A percentile compares a stretch with the other conserved stretches of the same genome.
phyloP scores from a whole-genome alignment of 2,888 invertebrate species.

The Calliopum simillimum region DNA sequence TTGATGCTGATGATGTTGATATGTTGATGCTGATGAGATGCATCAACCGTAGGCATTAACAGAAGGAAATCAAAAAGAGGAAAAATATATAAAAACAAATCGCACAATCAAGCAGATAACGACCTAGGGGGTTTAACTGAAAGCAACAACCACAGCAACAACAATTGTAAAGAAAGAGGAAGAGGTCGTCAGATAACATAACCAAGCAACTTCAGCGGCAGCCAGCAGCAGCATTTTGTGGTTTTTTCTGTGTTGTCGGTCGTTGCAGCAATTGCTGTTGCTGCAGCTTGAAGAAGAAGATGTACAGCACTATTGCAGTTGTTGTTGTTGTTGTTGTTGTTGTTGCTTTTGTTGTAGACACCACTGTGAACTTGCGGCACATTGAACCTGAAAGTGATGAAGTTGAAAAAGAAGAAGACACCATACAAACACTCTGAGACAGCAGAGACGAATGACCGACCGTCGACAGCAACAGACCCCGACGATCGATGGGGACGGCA shows the following conservation, averaged over 20 bases:
- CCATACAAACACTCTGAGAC: slow-evolving; percentile 31
- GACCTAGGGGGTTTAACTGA: too few relatives aligned
- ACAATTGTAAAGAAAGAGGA: neutral
- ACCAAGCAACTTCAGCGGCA: neutral
- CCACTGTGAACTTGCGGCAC: slow-evolving; percentile 18
- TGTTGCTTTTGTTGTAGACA: slow-evolving; percentile 8
- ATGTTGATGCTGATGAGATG: neutral
- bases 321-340: neutral
- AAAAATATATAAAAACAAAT: too few relatives aligned
- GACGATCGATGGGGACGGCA: slow-evolving; percentile 29
- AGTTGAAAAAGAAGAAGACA: slow-evolving; percentile 10
- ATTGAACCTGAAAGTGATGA: slow-evolving; percentile 39
- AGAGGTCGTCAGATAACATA: neutral
- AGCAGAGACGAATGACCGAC: slow-evolving; percentile 35
- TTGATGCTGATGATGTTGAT: slow-evolving; percentile 10
- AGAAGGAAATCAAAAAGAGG: neutral
- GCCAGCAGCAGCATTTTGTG: neutral
- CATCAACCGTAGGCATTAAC: neutral
- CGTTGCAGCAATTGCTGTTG: slow-evolving; percentile 2
- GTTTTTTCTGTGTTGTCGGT: neutral
- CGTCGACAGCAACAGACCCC: slow-evolving; percentile 44
- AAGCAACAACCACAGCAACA: neutral
- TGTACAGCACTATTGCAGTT: neutral
- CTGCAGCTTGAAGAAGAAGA: neutral
- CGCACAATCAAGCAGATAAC: too few relatives aligned